A percentile compares a stretch with the other conserved stretches of the same genome.
These are phyloP conservation scores for Drosophila chauvacae DNA, from an alignment of 1,140 invertebrate genomes.

Conservation along the genomic window DNA sequence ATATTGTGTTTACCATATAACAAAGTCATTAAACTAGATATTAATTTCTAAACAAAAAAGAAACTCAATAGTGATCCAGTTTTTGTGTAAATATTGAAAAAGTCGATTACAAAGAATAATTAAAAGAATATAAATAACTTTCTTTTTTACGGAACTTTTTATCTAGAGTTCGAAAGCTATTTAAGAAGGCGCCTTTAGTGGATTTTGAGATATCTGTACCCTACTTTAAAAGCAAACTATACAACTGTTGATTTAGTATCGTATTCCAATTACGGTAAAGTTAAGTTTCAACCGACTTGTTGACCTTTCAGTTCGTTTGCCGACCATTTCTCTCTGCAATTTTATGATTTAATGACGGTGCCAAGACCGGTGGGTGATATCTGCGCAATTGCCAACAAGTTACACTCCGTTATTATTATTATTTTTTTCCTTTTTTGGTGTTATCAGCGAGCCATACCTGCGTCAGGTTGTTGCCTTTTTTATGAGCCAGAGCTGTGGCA, in stretches of 20 bases:
- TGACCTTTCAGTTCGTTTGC: slow-evolving; percentile 67
- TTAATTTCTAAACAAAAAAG: neutral
- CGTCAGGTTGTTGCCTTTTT: slow-evolving; percentile 55
- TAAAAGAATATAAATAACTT: neutral
- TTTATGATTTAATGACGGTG: slow-evolving; percentile 60
- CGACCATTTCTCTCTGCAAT: slow-evolving; percentile 53
- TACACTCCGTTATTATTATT: slow-evolving; percentile 2
- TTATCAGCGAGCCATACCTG: slow-evolving; percentile 54
- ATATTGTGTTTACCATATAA: too few relatives aligned
- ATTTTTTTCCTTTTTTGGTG: slow-evolving; percentile 5
- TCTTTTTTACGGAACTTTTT: neutral
- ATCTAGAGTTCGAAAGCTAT: neutral
- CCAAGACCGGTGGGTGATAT: slow-evolving; percentile 37
- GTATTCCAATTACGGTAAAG: slow-evolving; percentile 51
- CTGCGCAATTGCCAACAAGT: slow-evolving; percentile 44
- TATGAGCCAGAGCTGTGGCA: slow-evolving; percentile 41
- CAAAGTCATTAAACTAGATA: neutral
- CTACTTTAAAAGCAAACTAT: neutral
- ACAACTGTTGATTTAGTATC: slow-evolving; percentile 48
- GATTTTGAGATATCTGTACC: neutral
- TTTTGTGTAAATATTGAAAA: neutral
- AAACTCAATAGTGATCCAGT: neutral
- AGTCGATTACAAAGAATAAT: neutral
- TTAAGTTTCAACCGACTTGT: slow-evolving; percentile 50
- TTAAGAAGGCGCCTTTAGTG: slow-evolving; percentile 1